Evolutionary conservation across 1,140 invertebrate genomes (phyloP), one percentile per base, ranked within the genome.

Genomic region (Vanessa atalanta): DNA sequence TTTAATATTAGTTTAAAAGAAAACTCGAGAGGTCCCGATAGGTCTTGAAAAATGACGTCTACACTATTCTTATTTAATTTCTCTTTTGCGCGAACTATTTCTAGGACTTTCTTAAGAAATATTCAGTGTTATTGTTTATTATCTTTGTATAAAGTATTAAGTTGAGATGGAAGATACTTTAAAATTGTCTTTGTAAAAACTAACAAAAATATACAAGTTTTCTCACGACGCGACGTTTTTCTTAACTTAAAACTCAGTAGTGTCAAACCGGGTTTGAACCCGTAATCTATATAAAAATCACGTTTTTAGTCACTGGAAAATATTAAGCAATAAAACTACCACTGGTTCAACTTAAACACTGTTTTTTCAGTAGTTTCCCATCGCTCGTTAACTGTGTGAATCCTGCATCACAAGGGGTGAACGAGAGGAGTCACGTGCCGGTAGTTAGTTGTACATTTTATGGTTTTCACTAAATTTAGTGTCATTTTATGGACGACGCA

Each of bases 381-480:
- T 61, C 57, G 16, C 57, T 61, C 26, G 16, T 26, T 61, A 61
- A 61, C 57, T 26, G 31, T 61, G 57, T 61, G 57, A 61, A 61
- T 61, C 57, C 26, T 23, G 16, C 26, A 51, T 57, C 47, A 73
- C 72, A 75, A 31, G 78, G 83, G 81, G 86, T 73, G 57, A 76
- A 79, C 76, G 79, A 88, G 85, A 74, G 73, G 70, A 75, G 83
- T 79, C 87, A 85, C 87, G 87, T 88, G 87, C 81, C 67, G 70
- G 79, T 77, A 74, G 84, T 88, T 86, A 84, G 76, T 72, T 57
- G 57, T 51, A 66, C 69, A 61, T 61, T 65, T 71, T 64, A 64
- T 71, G 69, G 60, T 71, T 71, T 65, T 64, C 16, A 50, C 31
- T 63, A 71, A 71, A 65, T 71, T 23, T 71, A 50, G 26, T 51